Percentiles rank a stretch among this genome's conserved stretches.
Conservation (phyloP, 2,888 invertebrate genomes). For the Plemyria rubiginata region DNA sequence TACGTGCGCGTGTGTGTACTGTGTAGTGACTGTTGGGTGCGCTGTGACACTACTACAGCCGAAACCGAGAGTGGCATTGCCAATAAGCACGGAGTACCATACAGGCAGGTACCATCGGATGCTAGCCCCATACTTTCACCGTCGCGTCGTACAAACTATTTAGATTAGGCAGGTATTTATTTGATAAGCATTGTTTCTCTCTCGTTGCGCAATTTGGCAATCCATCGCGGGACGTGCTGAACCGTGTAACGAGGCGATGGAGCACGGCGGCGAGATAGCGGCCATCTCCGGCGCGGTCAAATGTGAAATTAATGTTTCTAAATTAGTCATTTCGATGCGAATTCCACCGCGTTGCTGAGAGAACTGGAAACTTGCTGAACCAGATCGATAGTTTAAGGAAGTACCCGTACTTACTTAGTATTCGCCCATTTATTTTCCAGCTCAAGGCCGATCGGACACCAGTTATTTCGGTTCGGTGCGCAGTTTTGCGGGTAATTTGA, state of each 20-base stretch:
- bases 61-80: constrained; percentile 68
- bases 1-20: not conserved
- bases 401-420: not conserved
- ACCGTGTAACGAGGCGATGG: constrained; percentile 36
- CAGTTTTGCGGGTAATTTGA: not conserved
- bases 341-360: not conserved
- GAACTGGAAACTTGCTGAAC: constrained; percentile 15
- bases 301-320: constrained; percentile 39
- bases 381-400: constrained; percentile 6
- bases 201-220: constrained; percentile 57
- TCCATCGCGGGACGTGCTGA: constrained; percentile 19
- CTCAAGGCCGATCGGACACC: constrained; percentile 9
- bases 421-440: not conserved
- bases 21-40: not conserved
- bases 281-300: constrained; percentile 33
- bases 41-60: constrained; percentile 31
- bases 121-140: constrained; percentile 61
- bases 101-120: not conserved
- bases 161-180: constrained; percentile 41
- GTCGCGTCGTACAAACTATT: constrained; percentile 51
- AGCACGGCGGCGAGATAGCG: constrained; percentile 31
- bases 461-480: not conserved
- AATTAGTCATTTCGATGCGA: constrained; percentile 18
- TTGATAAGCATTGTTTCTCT: constrained; percentile 53
- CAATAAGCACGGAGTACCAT: not conserved